Evolutionary conservation across 2,888 invertebrate species (phyloP), one percentile per base, ranked within the genome.

Genomic region (Ligdia adustata): DNA sequence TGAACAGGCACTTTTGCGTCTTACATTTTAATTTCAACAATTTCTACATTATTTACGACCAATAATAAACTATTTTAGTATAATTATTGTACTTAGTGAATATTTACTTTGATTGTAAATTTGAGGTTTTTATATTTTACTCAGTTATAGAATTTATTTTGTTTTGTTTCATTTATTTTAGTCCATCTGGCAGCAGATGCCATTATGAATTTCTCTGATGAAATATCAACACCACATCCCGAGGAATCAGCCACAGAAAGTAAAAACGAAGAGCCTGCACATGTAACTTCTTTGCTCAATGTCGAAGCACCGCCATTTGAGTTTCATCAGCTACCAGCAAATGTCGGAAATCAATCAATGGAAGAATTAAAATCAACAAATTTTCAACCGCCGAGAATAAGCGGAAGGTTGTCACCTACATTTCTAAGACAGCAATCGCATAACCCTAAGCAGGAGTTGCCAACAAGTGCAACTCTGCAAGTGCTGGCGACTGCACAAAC

Each of bases 111-210:
- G 1, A 1, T 9, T 11, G 9, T 26, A 5, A 14, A 1, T 26
- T 26, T 4, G n/a, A 4, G n/a, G 12, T 26, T 27, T 26, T 26
- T n/a, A n/a, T n/a, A n/a, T n/a, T n/a, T n/a, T n/a, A n/a, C n/a
- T n/a, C n/a, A n/a, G n/a, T n/a, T n/a, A n/a, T n/a, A n/a, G n/a
- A 18, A 1, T 16, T 33, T 9, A 20, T 18, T 13, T 37, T 27
- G 1, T 16, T 6, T 31, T 22, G 4, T 18, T 28, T 34, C 15
- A 18, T 6, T 20, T 42, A 37, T n/a, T 46, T 22, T 24, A 49
- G 48, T 48, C 3, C 38, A 39, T 22, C 22, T 34, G 7, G 49
- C 51, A 12, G 38, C 38, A 9, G 38, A 53, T 27, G 34, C 31
- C 11, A 41, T 38, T 9, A 37, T 49, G 37, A 26, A 44, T 29